phyloP scores from a whole-genome alignment of 2,888 invertebrate species.

The Meta bourneti region DNA sequence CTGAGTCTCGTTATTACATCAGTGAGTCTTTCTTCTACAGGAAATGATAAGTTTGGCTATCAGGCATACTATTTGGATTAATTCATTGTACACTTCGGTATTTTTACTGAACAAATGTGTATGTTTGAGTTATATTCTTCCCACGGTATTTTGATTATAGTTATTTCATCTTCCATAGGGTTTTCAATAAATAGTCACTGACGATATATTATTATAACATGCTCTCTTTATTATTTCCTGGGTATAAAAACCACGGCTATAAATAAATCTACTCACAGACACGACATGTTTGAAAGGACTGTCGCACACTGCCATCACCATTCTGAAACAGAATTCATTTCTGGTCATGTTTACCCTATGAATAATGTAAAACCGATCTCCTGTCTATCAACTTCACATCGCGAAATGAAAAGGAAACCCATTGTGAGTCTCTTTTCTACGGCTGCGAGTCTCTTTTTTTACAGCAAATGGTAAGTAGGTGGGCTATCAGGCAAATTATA shows the following conservation, averaged over 20 bases:
- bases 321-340: not conserved
- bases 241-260: too few relatives aligned
- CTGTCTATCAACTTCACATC: not conserved
- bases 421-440: not conserved
- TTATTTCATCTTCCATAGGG: too few relatives aligned
- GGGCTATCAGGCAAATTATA: constrained; percentile 1
- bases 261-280: too few relatives aligned
- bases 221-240: too few relatives aligned
- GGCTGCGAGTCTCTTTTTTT: not conserved
- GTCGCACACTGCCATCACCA: not conserved
- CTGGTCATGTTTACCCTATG: not conserved
- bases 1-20: too few relatives aligned
- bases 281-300: not conserved
- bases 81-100: too few relatives aligned
- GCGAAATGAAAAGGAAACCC: not conserved
- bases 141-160: too few relatives aligned
- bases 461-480: not conserved
- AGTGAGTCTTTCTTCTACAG: not conserved
- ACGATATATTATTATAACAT: too few relatives aligned
- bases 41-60: not conserved
- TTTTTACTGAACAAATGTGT: too few relatives aligned
- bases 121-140: too few relatives aligned
- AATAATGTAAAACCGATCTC: not conserved
- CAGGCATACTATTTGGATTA: not conserved
- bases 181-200: too few relatives aligned